phyloP scores from a whole-genome alignment of 2,797 vertebrate species.

The Anolis apletophallus region DNA sequence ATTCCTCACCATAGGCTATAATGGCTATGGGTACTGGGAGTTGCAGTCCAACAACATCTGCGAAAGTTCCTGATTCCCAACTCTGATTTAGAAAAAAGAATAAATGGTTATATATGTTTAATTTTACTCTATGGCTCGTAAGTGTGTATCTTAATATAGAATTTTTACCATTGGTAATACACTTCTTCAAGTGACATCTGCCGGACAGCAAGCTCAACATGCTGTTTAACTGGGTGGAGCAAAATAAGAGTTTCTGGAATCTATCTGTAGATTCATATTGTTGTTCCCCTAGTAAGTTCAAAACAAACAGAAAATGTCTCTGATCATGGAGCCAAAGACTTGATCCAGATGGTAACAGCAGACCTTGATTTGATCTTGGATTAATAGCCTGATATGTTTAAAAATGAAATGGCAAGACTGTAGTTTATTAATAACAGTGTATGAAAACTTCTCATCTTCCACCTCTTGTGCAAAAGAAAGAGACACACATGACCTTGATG shows the following conservation, averaged over 20 bases:
- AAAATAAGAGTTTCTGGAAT: constrained; percentile 64
- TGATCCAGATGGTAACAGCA: constrained; percentile 53
- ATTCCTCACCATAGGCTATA: too few species aligned
- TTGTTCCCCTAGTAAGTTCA: constrained; percentile 53
- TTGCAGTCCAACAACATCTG: too few species aligned
- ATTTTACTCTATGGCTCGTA: neutral
- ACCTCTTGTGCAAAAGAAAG: neutral
- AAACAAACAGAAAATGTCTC: constrained; percentile 63
- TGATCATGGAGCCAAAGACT: constrained; percentile 59
- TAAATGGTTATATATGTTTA: neutral
- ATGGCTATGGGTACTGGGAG: too few species aligned
- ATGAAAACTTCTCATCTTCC: neutral
- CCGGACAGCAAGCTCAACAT: constrained; percentile 39
- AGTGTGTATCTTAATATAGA: neutral
- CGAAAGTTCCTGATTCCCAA: too few species aligned
- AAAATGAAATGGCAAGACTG: neutral
- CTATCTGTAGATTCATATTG: constrained; percentile 64
- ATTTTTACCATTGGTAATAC: neutral
- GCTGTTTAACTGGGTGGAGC: constrained; percentile 60
- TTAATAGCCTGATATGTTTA: neutral
- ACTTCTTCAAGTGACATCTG: neutral
- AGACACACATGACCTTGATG: neutral
- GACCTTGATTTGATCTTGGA: neutral
- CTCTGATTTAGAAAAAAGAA: neutral
- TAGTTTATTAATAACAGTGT: neutral